Conservation (phyloP, 2,113 vertebrate species). For the Abramis brama region DNA sequence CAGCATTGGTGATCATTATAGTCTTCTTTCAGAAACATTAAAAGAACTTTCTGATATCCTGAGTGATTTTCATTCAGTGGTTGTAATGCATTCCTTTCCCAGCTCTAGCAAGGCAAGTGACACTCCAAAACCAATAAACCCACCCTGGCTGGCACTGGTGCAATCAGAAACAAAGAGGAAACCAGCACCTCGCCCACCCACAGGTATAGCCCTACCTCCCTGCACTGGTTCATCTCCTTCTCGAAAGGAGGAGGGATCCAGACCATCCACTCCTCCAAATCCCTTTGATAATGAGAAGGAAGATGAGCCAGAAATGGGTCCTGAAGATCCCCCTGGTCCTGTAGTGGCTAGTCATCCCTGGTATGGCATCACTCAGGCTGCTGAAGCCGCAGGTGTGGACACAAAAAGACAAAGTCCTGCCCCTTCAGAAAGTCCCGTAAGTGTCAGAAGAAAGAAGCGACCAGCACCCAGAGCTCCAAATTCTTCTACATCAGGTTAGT, state of each 20-base stretch:
- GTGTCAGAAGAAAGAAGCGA: conserved; percentile 84
- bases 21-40: too few relatives aligned
- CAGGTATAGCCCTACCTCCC: conserved; percentile 61
- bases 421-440: conserved; percentile 78
- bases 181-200: conserved; percentile 83
- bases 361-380: conserved; percentile 84
- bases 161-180: conserved; percentile 89
- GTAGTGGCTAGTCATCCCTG: conserved; percentile 84
- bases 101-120: conserved; percentile 69
- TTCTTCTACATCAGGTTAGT: conserved; percentile 65
- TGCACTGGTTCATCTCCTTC: conserved; percentile 68
- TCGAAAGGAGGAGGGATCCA: conserved; percentile 68
- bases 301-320: conserved; percentile 62
- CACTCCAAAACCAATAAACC: conserved; percentile 84
- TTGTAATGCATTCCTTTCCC: background rate
- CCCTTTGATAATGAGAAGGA: conserved; percentile 86
- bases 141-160: conserved; percentile 94
- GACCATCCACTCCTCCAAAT: conserved; percentile 77
- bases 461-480: conserved; percentile 83
- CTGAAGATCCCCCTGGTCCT: conserved; percentile 54
- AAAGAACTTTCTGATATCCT: too few relatives aligned
- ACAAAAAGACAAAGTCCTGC: conserved; percentile 59
- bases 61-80: conserved; percentile 43
- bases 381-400: conserved; percentile 57
- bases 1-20: too few relatives aligned